Base-by-base conservation (phyloP, 2,113 vertebrate species). In the Myrmecophaga tridactyla region DNA sequence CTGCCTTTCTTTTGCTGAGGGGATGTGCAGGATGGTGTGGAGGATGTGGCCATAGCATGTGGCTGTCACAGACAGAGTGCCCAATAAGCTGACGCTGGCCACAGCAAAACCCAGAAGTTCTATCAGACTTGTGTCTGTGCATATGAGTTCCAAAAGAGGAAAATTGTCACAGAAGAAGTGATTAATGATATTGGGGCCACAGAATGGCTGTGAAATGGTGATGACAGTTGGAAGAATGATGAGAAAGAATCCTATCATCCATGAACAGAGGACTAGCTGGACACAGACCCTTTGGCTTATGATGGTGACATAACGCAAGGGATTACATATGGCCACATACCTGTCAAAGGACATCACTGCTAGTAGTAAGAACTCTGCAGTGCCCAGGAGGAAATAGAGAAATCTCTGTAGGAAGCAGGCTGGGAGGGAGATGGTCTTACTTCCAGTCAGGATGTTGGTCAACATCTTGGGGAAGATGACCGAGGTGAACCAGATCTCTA, bases 11-110 rank as follows among this genome's bases (percentile, higher is more conserved):
- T 93, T 96, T 69, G 48, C 75, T 4, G 96, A 96, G n/a, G 96
- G 95, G 23, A 98, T 77, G 58, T 48, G 46, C 11, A 48, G 46
- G 46, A 48, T 48, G n/a, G 95, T 94, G 12, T 80, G 46, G 46
- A 97, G 17, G 43, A 98, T 98, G n/a, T 92, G 89, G 4, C 97
- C 94, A 27, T 97, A 98, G 73, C 97, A 97, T n/a, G 96, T 5
- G 5, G 90, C 91, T 4, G 65, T 97, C 78, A 97, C 20, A 2
- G 86, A 94, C 48, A 98, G 94, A 62, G 97, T 96, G 23, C 94
- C 90, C 63, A 97, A 39, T 5, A 98, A 43, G 53, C 94, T 90
- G 18, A 83, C 23, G 11, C 53, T 70, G 29, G 96, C 84, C 20
- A 92, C 31, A 9, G 94, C 29, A 51, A 87, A 56, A 58, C 21